Conservation (phyloP, 2,113 vertebrate genomes). For the Oryzias javanicus region DNA sequence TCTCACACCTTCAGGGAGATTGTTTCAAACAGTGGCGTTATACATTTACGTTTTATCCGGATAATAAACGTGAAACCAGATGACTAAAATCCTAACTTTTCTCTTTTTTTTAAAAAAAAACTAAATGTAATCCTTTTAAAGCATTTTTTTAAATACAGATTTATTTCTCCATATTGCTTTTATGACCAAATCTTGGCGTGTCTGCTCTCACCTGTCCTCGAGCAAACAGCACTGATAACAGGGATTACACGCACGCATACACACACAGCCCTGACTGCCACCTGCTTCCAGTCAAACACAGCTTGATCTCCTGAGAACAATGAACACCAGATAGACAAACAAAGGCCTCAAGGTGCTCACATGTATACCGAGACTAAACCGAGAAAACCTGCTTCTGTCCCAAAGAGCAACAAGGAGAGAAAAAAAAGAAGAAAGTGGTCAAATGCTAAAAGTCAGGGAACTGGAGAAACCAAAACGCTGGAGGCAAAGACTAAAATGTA, state of each 20-base stretch:
- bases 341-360: constrained; percentile 40
- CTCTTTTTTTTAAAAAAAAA: too few relatives aligned
- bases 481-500: constrained; percentile 39
- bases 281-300: constrained; percentile 75
- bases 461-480: constrained; percentile 42
- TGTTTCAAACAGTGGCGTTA: too few relatives aligned
- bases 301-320: constrained; percentile 70
- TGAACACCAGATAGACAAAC: constrained; percentile 52
- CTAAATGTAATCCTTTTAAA: too few relatives aligned
- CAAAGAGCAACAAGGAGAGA: constrained; percentile 24
- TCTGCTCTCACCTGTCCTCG: constrained; percentile 66
- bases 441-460: constrained; percentile 39
- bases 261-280: constrained; percentile 61
- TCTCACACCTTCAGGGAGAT: too few relatives aligned
- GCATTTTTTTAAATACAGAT: too few relatives aligned
- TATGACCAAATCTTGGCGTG: background rate
- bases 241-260: constrained; percentile 50
- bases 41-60: too few relatives aligned
- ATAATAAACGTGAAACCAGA: too few relatives aligned
- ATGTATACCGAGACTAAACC: constrained; percentile 38
- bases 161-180: too few relatives aligned
- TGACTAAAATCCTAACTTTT: too few relatives aligned
- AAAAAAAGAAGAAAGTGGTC: constrained; percentile 36
- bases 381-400: constrained; percentile 15
- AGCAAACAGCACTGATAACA: constrained; percentile 67